These are phyloP conservation scores for Pollenia griseotomentosa DNA, from an alignment of 2,888 invertebrate genomes.

Conservation along the genomic window DNA sequence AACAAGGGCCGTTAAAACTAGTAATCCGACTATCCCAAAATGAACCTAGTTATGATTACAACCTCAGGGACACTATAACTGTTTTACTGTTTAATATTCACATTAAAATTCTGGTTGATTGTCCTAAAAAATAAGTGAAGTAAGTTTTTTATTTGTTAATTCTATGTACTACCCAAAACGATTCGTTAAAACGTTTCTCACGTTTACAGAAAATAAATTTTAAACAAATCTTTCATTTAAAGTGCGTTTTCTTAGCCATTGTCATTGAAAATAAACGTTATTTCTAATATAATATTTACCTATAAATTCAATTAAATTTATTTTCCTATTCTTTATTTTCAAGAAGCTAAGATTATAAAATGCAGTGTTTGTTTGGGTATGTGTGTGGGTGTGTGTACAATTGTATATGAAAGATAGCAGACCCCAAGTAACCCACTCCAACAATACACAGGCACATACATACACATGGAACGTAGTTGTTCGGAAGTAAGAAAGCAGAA, in stretches of 20 bases:
- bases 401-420: background rate
- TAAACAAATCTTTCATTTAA: constrained; percentile 56
- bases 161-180: no score
- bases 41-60: no score
- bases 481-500: constrained; percentile 49
- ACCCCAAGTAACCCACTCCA: constrained; percentile 5
- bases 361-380: background rate
- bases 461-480: background rate
- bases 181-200: background rate
- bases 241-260: constrained; percentile 44
- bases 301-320: constrained; percentile 72
- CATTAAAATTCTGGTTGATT: no score
- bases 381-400: constrained; percentile 2
- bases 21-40: no score
- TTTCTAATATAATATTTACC: constrained; percentile 70
- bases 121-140: no score
- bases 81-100: no score
- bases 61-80: no score
- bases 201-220: constrained; percentile 38
- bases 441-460: constrained; percentile 4
- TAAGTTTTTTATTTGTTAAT: no score
- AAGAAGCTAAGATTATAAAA: background rate
- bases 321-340: background rate
- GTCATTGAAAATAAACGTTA: constrained; percentile 46
- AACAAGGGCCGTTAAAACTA: no score